Evolutionary conservation across 2,797 vertebrate species (phyloP).

Genomic region (Otus scops): DNA sequence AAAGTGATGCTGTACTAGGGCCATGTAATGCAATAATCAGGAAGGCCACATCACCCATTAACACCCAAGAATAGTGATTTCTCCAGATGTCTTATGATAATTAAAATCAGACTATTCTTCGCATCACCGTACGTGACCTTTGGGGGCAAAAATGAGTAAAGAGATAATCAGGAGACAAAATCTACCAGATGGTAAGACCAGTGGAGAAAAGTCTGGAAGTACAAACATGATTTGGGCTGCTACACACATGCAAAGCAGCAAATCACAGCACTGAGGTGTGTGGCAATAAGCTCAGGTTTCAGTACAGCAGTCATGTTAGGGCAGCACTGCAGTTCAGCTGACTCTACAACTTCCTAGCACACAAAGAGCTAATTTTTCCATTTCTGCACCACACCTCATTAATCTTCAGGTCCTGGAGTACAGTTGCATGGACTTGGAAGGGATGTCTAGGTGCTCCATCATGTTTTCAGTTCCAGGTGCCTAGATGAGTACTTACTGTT

Average conservation of each 20-base stretch:
- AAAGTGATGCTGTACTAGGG: neutral
- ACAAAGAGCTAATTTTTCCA: neutral
- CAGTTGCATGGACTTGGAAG: neutral
- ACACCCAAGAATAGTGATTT: neutral
- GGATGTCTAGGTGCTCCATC: neutral
- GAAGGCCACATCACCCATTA: neutral
- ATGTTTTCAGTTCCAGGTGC: neutral
- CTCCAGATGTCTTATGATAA: neutral
- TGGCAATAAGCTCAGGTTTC: neutral
- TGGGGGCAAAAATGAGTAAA: neutral
- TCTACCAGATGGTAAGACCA: neutral
- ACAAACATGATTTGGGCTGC: rapidly evolving
- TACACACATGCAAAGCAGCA: neutral
- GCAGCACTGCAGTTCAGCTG: neutral
- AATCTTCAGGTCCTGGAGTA: neutral
- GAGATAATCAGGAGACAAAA: neutral
- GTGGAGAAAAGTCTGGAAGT: neutral
- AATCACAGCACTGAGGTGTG: neutral
- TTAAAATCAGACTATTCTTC: neutral
- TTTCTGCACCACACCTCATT: neutral
- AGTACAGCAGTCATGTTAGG: neutral
- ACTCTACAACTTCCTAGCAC: neutral
- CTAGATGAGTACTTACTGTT: rapidly evolving
- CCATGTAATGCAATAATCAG: neutral
- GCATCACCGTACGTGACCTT: rapidly evolving